phyloP scores from a whole-genome alignment of 1,140 invertebrate species.

The Platyura marginata region DNA sequence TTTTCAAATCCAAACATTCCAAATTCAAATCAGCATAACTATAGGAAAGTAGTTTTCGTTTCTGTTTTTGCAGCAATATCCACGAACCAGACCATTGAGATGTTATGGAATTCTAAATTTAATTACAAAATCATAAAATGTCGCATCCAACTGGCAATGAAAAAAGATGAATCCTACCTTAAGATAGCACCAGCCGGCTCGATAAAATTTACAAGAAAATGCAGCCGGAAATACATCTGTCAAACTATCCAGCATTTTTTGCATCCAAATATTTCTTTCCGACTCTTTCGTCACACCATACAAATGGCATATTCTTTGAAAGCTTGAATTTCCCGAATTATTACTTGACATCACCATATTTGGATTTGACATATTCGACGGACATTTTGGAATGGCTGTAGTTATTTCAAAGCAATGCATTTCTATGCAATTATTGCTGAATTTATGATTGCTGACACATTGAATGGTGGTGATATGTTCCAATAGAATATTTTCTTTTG shows the following conservation, averaged over 20 bases:
- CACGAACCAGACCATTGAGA: slow-evolving; percentile 58
- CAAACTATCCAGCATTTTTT: slow-evolving; percentile 40
- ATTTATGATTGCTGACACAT: slow-evolving; percentile 38
- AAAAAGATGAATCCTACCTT: slow-evolving; percentile 29
- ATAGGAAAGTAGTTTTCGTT: slow-evolving; percentile 48
- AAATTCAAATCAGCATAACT: slow-evolving; percentile 30
- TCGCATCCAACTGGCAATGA: background rate
- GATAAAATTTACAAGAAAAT: slow-evolving; percentile 35
- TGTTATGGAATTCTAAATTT: slow-evolving; percentile 40
- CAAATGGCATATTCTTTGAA: slow-evolving; percentile 14
- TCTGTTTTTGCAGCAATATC: slow-evolving; percentile 43
- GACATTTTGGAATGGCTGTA: slow-evolving; percentile 17
- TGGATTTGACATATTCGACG: slow-evolving; percentile 17
- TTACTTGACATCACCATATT: slow-evolving; percentile 19
- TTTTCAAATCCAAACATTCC: slow-evolving; percentile 52
- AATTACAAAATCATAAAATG: slow-evolving; percentile 12
- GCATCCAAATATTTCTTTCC: slow-evolving; percentile 38
- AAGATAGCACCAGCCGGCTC: slow-evolving; percentile 46
- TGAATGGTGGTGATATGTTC: slow-evolving; percentile 38
- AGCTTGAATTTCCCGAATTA: slow-evolving; percentile 16
- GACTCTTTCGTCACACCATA: slow-evolving; percentile 22
- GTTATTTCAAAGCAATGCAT: slow-evolving; percentile 23
- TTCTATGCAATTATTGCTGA: slow-evolving; percentile 26
- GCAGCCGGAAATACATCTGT: slow-evolving; percentile 37
- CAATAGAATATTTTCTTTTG: slow-evolving; percentile 36